Percentiles rank a stretch among this genome's conserved stretches.
Evolutionary conservation across 35 echinoderm and acorn worm species (phyloP).

Genomic region (Nesometra sesokonis): DNA sequence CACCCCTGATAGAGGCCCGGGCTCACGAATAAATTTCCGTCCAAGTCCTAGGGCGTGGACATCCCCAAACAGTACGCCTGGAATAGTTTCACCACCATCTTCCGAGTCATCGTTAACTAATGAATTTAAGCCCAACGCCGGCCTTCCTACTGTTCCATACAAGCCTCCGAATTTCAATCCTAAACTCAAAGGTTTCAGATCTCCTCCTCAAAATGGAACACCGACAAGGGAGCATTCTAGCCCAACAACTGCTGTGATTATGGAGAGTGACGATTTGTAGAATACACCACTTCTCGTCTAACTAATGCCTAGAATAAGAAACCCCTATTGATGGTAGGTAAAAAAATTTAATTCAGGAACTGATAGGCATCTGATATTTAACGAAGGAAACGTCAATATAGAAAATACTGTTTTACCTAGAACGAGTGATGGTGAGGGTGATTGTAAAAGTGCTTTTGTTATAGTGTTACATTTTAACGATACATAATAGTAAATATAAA

Average conservation of each 20-base stretch:
- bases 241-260: background rate
- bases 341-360: too few relatives aligned
- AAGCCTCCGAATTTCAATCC: background rate
- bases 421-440: too few relatives aligned
- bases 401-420: too few relatives aligned
- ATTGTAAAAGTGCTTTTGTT: too few relatives aligned
- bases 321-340: too few relatives aligned
- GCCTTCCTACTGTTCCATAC: background rate
- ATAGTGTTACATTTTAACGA: too few relatives aligned
- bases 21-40: background rate
- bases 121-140: background rate
- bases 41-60: background rate
- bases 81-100: background rate
- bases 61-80: background rate
- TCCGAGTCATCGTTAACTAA: background rate
- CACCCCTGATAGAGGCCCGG: background rate
- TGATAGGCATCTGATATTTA: too few relatives aligned
- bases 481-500: too few relatives aligned
- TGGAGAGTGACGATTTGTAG: conserved; percentile 14
- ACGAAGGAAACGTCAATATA: too few relatives aligned
- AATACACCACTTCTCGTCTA: too few relatives aligned
- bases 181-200: background rate
- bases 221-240: background rate
- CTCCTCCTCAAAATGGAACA: background rate
- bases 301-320: too few relatives aligned